Evolutionary conservation across 37 sponge, comb jelly and placozoan genomes (phyloP).

Genomic region (Tethya wilhelma): DNA sequence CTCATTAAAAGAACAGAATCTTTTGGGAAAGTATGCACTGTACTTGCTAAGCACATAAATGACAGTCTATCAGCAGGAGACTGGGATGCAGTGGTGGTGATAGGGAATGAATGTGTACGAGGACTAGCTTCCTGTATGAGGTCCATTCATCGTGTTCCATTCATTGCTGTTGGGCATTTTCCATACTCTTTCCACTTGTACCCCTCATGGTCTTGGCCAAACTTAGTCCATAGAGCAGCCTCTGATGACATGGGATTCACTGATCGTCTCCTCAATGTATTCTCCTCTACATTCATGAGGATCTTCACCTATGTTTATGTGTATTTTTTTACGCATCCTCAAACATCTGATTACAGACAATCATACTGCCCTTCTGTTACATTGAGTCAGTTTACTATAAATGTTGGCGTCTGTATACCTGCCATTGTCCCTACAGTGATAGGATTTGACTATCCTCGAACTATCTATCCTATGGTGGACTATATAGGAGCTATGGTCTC

Average conservation of each 20-base stretch:
- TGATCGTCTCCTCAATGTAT: neutral
- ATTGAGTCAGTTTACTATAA: neutral
- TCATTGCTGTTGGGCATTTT: neutral
- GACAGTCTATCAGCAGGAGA: neutral
- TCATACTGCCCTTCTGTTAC: neutral
- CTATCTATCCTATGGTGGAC: slow-evolving; percentile 25
- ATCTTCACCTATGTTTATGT: neutral
- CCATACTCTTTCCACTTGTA: neutral
- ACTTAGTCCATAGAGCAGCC: neutral
- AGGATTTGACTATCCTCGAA: slow-evolving; percentile 60
- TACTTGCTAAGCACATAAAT: neutral
- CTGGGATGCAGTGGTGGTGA: neutral
- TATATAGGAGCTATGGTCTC: slow-evolving; percentile 51
- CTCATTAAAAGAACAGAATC: neutral
- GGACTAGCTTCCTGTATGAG: neutral
- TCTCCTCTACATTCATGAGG: neutral
- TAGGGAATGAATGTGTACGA: neutral
- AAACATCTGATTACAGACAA: neutral
- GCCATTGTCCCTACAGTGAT: slow-evolving; percentile 31
- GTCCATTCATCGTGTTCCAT: neutral
- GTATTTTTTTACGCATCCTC: neutral
- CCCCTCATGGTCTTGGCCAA: slow-evolving; percentile 17
- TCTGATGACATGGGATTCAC: slow-evolving; percentile 13
- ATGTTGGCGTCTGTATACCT: slow-evolving; percentile 10
- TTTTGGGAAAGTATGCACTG: neutral